phyloP scores from a whole-genome alignment of 92 coral and sea anemone species.

The Porites lobata region DNA sequence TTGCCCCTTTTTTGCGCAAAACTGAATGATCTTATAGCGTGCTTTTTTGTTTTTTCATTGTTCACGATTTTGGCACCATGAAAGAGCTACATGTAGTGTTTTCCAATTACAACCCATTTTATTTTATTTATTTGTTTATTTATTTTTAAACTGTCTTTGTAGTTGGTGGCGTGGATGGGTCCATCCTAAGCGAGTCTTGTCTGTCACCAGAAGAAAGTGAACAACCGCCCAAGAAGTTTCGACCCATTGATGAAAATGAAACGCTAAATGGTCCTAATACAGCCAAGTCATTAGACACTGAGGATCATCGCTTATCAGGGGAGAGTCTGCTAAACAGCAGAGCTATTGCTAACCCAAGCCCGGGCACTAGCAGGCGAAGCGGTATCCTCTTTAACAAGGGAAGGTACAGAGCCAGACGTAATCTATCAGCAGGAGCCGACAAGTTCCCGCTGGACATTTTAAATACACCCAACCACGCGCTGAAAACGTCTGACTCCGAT shows the following conservation, averaged over 20 bases:
- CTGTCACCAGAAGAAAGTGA: slow-evolving; percentile 40
- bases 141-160: not conserved
- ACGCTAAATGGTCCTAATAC: slow-evolving; percentile 18
- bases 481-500: slow-evolving; percentile 75
- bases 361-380: slow-evolving; percentile 99
- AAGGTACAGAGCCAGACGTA: slow-evolving; percentile 90
- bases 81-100: too few species aligned
- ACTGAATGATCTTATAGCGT: too few species aligned
- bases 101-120: too few species aligned
- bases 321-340: slow-evolving; percentile 64
- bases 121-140: not conserved
- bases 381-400: slow-evolving; percentile 98
- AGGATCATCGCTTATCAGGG: slow-evolving; percentile 37
- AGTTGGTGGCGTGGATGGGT: slow-evolving; percentile 65
- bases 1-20: too few species aligned
- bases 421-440: slow-evolving; percentile 83
- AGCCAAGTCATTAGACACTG: slow-evolving; percentile 31
- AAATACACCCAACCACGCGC: slow-evolving; percentile 63
- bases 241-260: slow-evolving; percentile 39
- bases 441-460: slow-evolving; percentile 50
- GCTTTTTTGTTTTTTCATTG: too few species aligned
- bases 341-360: slow-evolving; percentile 95
- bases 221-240: slow-evolving; percentile 25
- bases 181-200: slow-evolving; percentile 28
- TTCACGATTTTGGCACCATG: too few species aligned